Evolutionary conservation across 2,113 vertebrate genomes (phyloP), one percentile per base, ranked within the genome.

Genomic region (Chlorodrepanis virens): DNA sequence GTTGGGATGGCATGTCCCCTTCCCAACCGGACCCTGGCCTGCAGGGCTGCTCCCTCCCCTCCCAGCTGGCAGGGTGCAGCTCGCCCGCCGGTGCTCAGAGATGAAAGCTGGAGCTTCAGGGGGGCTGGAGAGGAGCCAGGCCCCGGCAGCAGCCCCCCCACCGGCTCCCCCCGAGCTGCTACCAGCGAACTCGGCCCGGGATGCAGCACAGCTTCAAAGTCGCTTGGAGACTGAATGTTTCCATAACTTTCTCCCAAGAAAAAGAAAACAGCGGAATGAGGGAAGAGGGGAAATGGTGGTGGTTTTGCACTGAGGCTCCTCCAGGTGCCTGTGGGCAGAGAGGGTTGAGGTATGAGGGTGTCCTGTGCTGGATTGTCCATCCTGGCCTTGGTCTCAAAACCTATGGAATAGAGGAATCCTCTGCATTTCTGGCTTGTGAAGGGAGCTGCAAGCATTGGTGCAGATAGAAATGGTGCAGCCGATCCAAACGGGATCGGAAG

Each of bases 181-280:
- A 87, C 96, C 88, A 93, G 79, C 0, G 1, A 53, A 44, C 68
- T 84, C 22, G 0, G 69, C 56, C 68, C 0, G 2, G 56, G 95
- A 94, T 35, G 60, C 49, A 83, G 16, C 14, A 2, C 5, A 1
- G 80, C 72, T 87, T 91, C 86, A 40, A 65, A 74, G 91, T 67
- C 84, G 18, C 93, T 39, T 78, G 91, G 89, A 92, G 64, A 94
- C 93, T 35, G 59, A 33, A 4, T 90, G 83, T 95, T 96, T 97
- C 94, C 94, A 95, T 90, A 97, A 77, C 92, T 27, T 83, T 92
- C 86, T 94, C 76, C 68, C 50, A 67, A 90, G 90, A 42, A 92
- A 86, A 90, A 83, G 88, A 59, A 94, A 92, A 92, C 86, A 90
- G 89, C 0, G 0, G 45, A 6, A 1, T 9, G 68, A 90, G 80